phyloP scores from a whole-genome alignment of 2,113 vertebrate species.

The Machaerirhynchus nigripectus region DNA sequence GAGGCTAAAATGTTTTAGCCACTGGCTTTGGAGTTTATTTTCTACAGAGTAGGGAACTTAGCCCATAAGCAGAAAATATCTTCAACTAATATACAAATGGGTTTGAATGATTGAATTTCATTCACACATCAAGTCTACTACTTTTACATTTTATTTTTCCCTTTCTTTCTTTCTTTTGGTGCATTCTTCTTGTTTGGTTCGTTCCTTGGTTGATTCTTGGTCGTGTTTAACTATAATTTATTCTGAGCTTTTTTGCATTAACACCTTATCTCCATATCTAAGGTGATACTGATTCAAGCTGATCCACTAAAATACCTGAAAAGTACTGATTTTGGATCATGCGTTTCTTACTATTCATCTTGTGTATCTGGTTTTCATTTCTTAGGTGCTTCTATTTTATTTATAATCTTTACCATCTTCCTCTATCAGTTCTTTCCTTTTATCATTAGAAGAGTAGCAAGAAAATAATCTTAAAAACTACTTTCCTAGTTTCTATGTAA shows the following conservation, averaged over 20 bases:
- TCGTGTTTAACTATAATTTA: neutral
- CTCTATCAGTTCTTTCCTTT: slow-evolving; percentile 8
- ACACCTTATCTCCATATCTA: neutral
- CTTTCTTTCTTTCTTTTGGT: neutral
- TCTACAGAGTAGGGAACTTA: neutral
- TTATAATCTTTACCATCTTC: neutral
- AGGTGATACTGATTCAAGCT: neutral
- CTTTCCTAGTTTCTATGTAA: neutral
- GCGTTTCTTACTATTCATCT: neutral
- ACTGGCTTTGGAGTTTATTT: neutral
- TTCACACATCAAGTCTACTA: neutral
- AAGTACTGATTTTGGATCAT: neutral
- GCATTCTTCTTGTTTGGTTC: neutral
- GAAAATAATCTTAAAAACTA: neutral
- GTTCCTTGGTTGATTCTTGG: neutral
- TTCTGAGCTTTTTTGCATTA: neutral
- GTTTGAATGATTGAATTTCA: neutral
- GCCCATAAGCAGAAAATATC: neutral
- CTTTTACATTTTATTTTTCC: neutral
- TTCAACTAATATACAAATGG: neutral
- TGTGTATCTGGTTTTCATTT: neutral
- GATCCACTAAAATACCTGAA: neutral
- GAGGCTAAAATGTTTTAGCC: neutral
- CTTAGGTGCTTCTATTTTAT: neutral
- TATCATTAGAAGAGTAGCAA: neutral